phyloP scores from a whole-genome alignment of 2,888 invertebrate genomes.

The Dynastes hyllus region DNA sequence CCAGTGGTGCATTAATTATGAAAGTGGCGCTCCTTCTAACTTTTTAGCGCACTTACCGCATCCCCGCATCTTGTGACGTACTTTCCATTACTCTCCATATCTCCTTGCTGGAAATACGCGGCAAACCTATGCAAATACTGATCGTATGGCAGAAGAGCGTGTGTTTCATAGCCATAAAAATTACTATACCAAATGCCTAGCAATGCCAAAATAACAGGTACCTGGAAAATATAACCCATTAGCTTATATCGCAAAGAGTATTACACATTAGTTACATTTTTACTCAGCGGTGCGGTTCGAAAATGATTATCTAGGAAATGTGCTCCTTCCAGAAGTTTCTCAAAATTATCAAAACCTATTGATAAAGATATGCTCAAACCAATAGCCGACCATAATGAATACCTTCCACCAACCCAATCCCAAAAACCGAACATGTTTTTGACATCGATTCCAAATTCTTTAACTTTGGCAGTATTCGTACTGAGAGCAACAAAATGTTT shows the following conservation, averaged over 20 bases:
- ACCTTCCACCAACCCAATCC: conserved; percentile 99
- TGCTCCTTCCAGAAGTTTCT: conserved; percentile 92
- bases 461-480: conserved; percentile 95
- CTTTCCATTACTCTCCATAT: conserved; percentile 99
- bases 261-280: conserved; percentile 85
- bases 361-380: conserved; percentile 95
- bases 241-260: conserved; percentile 23
- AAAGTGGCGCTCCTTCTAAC: no score
- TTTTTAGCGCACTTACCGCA: conserved; percentile 67
- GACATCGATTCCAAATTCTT: conserved; percentile 96
- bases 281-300: conserved; percentile 86
- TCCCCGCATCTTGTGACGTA: conserved; percentile 84
- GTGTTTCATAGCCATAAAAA: conserved; percentile 96
- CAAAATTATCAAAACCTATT: conserved; percentile 96
- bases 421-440: conserved; percentile 99
- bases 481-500: conserved; percentile 99
- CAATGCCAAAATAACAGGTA: conserved; percentile 93
- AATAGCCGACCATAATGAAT: conserved; percentile 99
- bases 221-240: conserved; percentile 74
- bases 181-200: conserved; percentile 96
- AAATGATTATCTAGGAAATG: conserved; percentile 97
- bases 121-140: conserved; percentile 99
- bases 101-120: conserved; percentile 99
- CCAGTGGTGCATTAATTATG: no score
- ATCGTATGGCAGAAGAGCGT: conserved; percentile 97